phyloP scores from a whole-genome alignment of 2,888 invertebrate species.

The Phengaris arion region DNA sequence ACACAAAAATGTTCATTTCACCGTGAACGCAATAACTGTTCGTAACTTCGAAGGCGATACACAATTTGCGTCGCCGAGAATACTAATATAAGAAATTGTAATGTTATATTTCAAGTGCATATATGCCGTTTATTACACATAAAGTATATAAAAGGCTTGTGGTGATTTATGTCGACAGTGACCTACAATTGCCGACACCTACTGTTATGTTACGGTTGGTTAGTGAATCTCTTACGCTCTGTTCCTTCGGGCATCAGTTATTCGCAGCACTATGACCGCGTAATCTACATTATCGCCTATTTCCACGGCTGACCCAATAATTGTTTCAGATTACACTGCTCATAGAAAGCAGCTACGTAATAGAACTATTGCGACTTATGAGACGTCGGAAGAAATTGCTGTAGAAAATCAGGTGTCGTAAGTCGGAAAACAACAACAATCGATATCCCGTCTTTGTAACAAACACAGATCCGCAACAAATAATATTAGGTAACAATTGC shows the following conservation, averaged over 20 bases:
- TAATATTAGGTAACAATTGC: slow-evolving; percentile 16
- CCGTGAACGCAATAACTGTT: slow-evolving; percentile 47
- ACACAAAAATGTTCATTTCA: slow-evolving; percentile 75
- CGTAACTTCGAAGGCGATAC: slow-evolving; percentile 47
- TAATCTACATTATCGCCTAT: slow-evolving; percentile 18
- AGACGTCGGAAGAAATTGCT: slow-evolving; percentile 17
- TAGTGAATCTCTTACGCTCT: slow-evolving; percentile 48
- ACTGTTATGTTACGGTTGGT: slow-evolving; percentile 60
- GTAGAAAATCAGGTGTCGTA: slow-evolving; percentile 30
- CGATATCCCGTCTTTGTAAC: slow-evolving; percentile 40
- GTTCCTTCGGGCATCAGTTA: slow-evolving; percentile 22
- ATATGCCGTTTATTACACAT: slow-evolving; percentile 39
- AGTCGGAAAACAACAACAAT: slow-evolving; percentile 33
- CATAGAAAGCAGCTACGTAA: slow-evolving; percentile 17
- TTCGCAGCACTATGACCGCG: slow-evolving; percentile 26
- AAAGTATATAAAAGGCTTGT: slow-evolving; percentile 37
- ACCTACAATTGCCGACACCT: slow-evolving; percentile 48
- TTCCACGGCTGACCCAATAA: neutral
- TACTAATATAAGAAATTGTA: slow-evolving; percentile 45
- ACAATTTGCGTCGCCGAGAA: slow-evolving; percentile 42
- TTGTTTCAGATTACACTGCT: slow-evolving; percentile 5
- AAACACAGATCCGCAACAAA: slow-evolving; percentile 28
- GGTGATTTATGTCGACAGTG: slow-evolving; percentile 44
- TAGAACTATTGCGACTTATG: slow-evolving; percentile 6
- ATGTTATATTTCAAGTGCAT: slow-evolving; percentile 47